A percentile compares a stretch with the other conserved stretches of the same genome.
Evolutionary conservation across 2,888 invertebrate species (phyloP).

Genomic region (Hydropsyche betteni): DNA sequence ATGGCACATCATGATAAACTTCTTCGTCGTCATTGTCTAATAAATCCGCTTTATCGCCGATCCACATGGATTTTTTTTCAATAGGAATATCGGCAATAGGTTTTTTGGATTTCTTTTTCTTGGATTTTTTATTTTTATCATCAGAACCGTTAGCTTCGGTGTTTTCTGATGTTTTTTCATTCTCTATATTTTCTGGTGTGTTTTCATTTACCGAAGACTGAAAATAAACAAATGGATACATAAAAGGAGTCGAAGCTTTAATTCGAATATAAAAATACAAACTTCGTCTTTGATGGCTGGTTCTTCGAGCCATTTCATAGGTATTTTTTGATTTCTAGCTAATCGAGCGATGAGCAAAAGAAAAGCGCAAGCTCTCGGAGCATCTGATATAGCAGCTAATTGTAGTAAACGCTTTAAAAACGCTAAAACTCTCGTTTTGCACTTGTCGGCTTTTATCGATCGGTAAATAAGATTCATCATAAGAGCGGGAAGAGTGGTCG

Average conservation of each 20-base stretch:
- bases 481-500: constrained; percentile 77
- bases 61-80: constrained; percentile 58
- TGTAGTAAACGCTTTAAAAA: constrained; percentile 88
- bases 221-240: too few relatives aligned
- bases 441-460: constrained; percentile 81
- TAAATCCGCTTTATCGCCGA: constrained; percentile 62
- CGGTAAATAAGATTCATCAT: constrained; percentile 89
- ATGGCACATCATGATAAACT: constrained; percentile 61
- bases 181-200: not conserved
- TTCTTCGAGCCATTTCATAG: constrained; percentile 28
- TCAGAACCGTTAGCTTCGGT: constrained; percentile 1
- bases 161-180: constrained; percentile 34
- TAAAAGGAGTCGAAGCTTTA: too few relatives aligned
- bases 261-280: not conserved
- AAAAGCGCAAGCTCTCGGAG: constrained; percentile 47
- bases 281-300: constrained; percentile 52
- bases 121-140: constrained; percentile 9
- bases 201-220: not conserved
- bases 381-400: constrained; percentile 55
- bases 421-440: constrained; percentile 76
- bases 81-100: constrained; percentile 50
- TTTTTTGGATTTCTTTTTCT: constrained; percentile 55
- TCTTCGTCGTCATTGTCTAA: constrained; percentile 60
- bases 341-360: constrained; percentile 47
- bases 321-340: constrained; percentile 41